These are phyloP conservation scores for Drosophila arawakana DNA, from an alignment of 1,140 invertebrate species.

Conservation along the genomic window DNA sequence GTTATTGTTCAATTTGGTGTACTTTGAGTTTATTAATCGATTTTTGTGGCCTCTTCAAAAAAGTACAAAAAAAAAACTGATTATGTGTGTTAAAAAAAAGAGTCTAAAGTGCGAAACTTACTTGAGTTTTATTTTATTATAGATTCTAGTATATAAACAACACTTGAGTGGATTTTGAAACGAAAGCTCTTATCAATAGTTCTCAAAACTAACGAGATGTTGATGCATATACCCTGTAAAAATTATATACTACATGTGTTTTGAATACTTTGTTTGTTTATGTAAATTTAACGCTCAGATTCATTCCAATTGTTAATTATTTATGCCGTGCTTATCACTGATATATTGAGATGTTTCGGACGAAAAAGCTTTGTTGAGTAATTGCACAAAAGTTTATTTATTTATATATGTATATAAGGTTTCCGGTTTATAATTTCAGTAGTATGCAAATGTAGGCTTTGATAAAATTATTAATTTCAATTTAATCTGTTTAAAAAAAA, in stretches of 20 bases:
- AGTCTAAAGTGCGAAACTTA: constrained; percentile 63
- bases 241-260: background rate
- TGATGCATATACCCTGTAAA: constrained; percentile 22
- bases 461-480: background rate
- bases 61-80: constrained; percentile 1
- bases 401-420: background rate
- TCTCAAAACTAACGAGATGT: constrained; percentile 1
- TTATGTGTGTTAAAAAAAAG: constrained; percentile 23
- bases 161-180: constrained; percentile 48
- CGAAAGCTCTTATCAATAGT: constrained; percentile 51
- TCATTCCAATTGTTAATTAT: too few species aligned
- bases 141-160: constrained; percentile 29
- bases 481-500: too few species aligned
- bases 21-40: constrained; percentile 65
- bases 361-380: too few species aligned
- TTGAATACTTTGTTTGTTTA: too few species aligned
- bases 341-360: too few species aligned
- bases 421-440: background rate
- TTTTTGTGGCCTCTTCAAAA: background rate
- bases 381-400: background rate
- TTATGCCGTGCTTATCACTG: too few species aligned
- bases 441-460: background rate
- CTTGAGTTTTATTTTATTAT: constrained; percentile 20
- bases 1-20: constrained; percentile 22
- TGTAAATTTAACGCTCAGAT: too few species aligned